Base-by-base conservation (phyloP, 2,888 invertebrate genomes). In the Steromphala cineraria region DNA sequence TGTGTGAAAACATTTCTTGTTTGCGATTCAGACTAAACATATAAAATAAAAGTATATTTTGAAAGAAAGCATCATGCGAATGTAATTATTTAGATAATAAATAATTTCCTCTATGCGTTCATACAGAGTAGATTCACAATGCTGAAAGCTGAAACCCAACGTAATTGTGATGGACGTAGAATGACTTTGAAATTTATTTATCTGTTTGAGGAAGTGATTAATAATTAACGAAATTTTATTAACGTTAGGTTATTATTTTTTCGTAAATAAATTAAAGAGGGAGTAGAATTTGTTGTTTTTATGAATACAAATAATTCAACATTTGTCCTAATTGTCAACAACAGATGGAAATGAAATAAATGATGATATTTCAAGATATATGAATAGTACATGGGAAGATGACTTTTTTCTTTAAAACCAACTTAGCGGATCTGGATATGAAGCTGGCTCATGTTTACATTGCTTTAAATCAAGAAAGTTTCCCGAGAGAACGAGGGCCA, bases 1-100 rank as follows among this genome's bases (percentile, higher is more conserved):
- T 71, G 71, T 71, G 71, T 71, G 71, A 71, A 71, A 71, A 71
- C 71, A 71, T 71, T 36, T 31, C 19, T 19, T 71, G 71, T 71
- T 71, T 71, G 36, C 36, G 71, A 71, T 17, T 71, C 19, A 71
- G 36, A 36, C 71, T 71, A 36, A 71, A 40, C 19, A 71, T 36
- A 31, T 17, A 71, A 36, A 31, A 71, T 36, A 71, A 36, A 71
- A 36, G 71, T 71, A 71, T 71, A 71, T 71, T 71, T 71, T 36
- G 36, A 71, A 31, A 71, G 71, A 71, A 71, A 71, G 71, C 71
- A 71, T 28, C 36, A 19, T 17, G 19, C 31, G 71, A 71, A 71
- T 71, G 40, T 36, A 71, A 71, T 71, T 71, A 71, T 71, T 71
- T 71, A 36, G 31, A 36, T 40, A 71, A 71, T 71, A 71, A 71